phyloP scores from a whole-genome alignment of 2,797 vertebrate species.

The Trematomus bernacchii region DNA sequence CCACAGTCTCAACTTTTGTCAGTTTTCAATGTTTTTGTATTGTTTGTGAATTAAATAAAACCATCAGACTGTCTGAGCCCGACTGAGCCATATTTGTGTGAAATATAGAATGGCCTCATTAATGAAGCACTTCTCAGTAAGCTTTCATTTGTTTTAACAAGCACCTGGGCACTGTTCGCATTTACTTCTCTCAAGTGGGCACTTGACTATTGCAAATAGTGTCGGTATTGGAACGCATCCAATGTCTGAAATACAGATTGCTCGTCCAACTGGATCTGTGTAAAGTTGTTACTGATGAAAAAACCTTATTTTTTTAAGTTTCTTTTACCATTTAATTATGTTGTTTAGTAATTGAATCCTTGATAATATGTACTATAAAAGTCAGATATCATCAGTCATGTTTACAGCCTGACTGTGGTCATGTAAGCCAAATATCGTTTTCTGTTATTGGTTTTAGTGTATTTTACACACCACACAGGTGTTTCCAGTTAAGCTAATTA shows the following conservation, averaged over 20 bases:
- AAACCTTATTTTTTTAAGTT: background rate
- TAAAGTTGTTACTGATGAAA: background rate
- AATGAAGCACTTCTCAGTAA: background rate
- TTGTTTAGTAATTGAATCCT: background rate
- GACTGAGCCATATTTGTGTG: background rate
- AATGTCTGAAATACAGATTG: background rate
- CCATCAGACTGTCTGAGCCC: background rate
- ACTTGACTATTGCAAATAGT: background rate
- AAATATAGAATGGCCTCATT: background rate
- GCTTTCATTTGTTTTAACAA: background rate
- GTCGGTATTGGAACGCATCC: background rate
- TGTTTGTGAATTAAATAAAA: slow-evolving; percentile 27
- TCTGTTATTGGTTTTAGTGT: background rate
- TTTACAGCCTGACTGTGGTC: background rate
- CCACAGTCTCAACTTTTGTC: background rate
- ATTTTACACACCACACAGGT: background rate
- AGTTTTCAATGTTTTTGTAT: background rate
- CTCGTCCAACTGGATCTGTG: background rate
- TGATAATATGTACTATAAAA: background rate
- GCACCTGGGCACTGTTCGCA: background rate
- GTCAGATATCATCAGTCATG: background rate
- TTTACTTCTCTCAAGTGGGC: background rate
- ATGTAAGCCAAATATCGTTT: too few species aligned
- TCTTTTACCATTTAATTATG: background rate
- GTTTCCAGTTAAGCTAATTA: slow-evolving; percentile 6